phyloP scores from a whole-genome alignment of 2,113 vertebrate genomes.

The Syngnathus typhle region DNA sequence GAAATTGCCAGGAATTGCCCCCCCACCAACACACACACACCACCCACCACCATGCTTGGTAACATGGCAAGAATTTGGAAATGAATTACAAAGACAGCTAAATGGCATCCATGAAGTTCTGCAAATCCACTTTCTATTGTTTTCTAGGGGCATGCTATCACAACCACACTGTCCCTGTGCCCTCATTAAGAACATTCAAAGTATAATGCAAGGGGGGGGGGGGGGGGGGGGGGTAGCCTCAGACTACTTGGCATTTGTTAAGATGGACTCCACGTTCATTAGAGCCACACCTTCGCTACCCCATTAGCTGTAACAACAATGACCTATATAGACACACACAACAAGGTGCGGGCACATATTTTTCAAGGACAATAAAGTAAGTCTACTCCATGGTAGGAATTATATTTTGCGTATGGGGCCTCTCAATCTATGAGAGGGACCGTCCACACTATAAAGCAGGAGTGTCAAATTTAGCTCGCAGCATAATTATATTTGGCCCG shows the following conservation, averaged over 20 bases:
- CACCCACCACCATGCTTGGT: no score
- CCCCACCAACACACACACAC: no score
- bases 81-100: neutral
- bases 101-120: neutral
- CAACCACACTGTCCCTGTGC: neutral
- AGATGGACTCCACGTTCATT: slow-evolving; percentile 10
- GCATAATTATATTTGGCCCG: no score
- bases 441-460: neutral
- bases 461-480: no score
- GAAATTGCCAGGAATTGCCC: neutral
- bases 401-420: slow-evolving; percentile 14
- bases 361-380: slow-evolving; percentile 27
- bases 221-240: neutral
- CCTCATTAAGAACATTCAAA: slow-evolving; percentile 24
- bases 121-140: neutral
- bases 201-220: neutral
- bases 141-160: neutral
- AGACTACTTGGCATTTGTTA: slow-evolving; percentile 24
- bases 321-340: slow-evolving; percentile 17
- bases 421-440: slow-evolving; percentile 13
- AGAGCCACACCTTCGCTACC: slow-evolving; percentile 12
- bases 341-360: slow-evolving; percentile 3
- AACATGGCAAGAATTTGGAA: neutral
- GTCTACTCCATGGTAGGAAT: slow-evolving; percentile 17
- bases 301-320: slow-evolving; percentile 35